Evolutionary conservation across 2,113 vertebrate species (phyloP), one percentile per base, ranked within the genome.

Genomic region (Hippocampus comes): DNA sequence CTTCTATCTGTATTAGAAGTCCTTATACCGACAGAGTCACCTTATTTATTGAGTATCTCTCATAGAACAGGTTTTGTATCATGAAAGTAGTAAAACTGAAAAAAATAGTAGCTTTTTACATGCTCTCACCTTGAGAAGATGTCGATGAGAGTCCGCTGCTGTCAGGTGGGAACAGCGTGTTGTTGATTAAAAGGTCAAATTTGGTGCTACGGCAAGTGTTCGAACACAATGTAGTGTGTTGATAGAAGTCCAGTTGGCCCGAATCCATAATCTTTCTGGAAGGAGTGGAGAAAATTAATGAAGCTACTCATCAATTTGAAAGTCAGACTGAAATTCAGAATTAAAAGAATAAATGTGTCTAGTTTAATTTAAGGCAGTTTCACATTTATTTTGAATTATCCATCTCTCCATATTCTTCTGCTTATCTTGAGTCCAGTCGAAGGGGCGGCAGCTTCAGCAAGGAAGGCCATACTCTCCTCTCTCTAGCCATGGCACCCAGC

Each of bases 181-280:
- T 98, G 93, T 95, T 99, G 88, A 99, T 98, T 71, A 99, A 91
- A 74, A 99, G 94, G 85, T 99, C 97, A 49, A 99, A 99, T 86
- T 99, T 99, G 89, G 97, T 99, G 89, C 97, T 99, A 75, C 97
- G 94, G 78, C 97, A 99, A 5, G 97, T 99, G 90, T 98, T 99
- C 80, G 97, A 97, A 82, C 97, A 99, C 74, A 99, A 95, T 3
- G 95, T 95, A 88, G 95, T 96, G 0, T 99, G 97, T 72, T 99
- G 94, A 88, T 97, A 99, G 86, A 99, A 99, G 87, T 99, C 97
- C 21, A 99, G 95, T 87, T 98, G 96, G 48, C 97, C 96, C 0
- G 96, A 98, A 80, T 99, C 97, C 97, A 99, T 99, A 95, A 99
- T 98, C 89, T 98, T 99, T 88, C 97, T 99, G 86, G 67, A 88